Conservation (phyloP, 2,797 vertebrate genomes). For the Tenualosa ilisha region DNA sequence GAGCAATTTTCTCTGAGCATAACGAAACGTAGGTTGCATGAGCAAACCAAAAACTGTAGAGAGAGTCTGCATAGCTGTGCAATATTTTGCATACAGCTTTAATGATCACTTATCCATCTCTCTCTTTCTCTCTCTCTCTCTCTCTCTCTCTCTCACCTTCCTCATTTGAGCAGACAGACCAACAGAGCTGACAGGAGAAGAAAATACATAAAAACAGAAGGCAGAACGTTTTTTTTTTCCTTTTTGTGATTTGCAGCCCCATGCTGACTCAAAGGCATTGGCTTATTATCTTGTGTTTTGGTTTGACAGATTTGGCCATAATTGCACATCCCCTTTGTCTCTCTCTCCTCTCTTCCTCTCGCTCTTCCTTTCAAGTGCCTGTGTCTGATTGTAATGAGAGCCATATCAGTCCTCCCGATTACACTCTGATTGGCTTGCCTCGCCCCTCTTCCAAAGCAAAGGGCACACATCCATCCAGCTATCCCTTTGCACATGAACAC, state of each 20-base stretch:
- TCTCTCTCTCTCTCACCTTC: background rate
- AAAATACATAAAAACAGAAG: background rate
- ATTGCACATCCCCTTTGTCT: conserved; percentile 58
- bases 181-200: background rate
- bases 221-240: background rate
- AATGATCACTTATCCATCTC: conserved; percentile 9
- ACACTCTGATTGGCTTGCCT: conserved; percentile 64
- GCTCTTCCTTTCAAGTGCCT: conserved; percentile 52
- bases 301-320: conserved; percentile 67
- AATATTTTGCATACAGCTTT: background rate
- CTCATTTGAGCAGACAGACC: background rate
- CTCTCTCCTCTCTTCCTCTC: background rate
- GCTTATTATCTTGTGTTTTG: conserved; percentile 64
- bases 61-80: background rate
- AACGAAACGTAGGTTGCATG: background rate
- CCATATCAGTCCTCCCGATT: conserved; percentile 77
- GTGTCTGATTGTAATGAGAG: conserved; percentile 74
- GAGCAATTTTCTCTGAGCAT: background rate
- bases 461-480: background rate
- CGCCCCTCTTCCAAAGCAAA: conserved; percentile 28
- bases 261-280: conserved; percentile 36
- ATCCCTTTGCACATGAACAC: background rate
- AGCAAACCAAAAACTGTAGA: background rate
- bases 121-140: background rate
- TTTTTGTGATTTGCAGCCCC: background rate